Percentiles rank a stretch among this genome's conserved stretches.
phyloP scores from a whole-genome alignment of 2,888 invertebrate species.

The Machimus rusticus region DNA sequence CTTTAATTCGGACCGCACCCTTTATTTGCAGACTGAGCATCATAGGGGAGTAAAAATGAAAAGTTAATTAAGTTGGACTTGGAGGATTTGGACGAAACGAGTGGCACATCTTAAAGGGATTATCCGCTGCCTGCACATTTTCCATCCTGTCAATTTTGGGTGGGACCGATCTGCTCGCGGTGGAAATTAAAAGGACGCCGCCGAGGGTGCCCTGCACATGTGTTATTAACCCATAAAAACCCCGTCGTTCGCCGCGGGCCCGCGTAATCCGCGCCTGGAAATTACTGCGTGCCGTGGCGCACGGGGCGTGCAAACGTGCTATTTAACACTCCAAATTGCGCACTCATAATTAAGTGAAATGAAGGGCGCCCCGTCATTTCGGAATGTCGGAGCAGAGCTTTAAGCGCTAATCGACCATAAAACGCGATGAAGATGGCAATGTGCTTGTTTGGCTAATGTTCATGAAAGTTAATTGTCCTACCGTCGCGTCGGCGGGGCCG shows the following conservation, averaged over 20 bases:
- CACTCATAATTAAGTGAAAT: slow-evolving; percentile 23
- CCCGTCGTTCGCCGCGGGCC: neutral
- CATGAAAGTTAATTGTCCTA: slow-evolving; percentile 44
- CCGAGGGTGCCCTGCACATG: neutral
- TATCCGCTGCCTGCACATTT: neutral
- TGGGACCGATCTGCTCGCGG: neutral
- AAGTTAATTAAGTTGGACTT: neutral
- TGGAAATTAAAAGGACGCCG: neutral
- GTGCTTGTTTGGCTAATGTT: slow-evolving; percentile 41
- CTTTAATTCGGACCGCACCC: neutral
- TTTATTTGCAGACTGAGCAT: neutral
- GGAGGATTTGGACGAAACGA: neutral
- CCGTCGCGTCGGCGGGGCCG: neutral
- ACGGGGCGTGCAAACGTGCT: neutral
- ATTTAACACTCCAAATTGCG: slow-evolving; percentile 18
- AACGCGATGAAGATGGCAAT: slow-evolving; percentile 39
- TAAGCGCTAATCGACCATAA: slow-evolving; percentile 46
- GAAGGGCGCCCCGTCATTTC: slow-evolving; percentile 25
- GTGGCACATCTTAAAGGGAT: neutral
- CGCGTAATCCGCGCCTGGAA: neutral
- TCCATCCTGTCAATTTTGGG: neutral
- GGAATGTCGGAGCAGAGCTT: slow-evolving; percentile 35
- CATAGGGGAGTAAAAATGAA: neutral
- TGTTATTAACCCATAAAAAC: slow-evolving; percentile 17
- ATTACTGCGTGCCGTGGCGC: neutral